Percentiles rank a stretch among this genome's conserved stretches.
Evolutionary conservation across 2,888 invertebrate genomes (phyloP).

Genomic region (Iphiclides podalirius): DNA sequence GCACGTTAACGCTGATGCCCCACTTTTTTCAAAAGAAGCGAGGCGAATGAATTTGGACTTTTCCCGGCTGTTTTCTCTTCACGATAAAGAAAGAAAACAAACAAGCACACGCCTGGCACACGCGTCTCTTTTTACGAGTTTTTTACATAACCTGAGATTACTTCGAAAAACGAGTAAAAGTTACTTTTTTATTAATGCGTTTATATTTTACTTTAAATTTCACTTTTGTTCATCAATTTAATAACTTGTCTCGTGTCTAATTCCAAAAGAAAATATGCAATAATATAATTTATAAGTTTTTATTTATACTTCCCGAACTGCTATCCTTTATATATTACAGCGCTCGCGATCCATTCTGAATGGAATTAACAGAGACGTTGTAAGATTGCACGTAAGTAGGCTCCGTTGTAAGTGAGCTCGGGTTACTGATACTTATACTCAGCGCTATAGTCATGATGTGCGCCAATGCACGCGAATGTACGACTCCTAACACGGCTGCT

Average conservation of each 20-base stretch:
- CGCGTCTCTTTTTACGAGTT: neutral
- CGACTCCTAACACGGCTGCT: no score
- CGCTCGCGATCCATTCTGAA: no score
- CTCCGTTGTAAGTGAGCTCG: constrained; percentile 7
- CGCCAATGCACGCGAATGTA: constrained; percentile 39
- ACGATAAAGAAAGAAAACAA: neutral
- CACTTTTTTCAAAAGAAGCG: constrained; percentile 17
- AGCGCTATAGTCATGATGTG: constrained; percentile 40
- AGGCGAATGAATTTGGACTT: constrained; percentile 1
- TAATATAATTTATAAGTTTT: no score
- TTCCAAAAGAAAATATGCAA: no score
- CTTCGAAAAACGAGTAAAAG: neutral
- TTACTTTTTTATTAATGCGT: no score
- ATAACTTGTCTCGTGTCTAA: no score
- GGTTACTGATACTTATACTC: constrained; percentile 13
- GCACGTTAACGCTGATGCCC: constrained; percentile 12
- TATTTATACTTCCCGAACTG: no score
- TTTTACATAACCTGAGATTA: neutral
- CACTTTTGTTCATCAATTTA: no score
- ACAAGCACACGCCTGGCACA: neutral
- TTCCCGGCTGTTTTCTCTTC: constrained; percentile 1
- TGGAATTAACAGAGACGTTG: no score
- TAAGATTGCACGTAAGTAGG: constrained; percentile 2
- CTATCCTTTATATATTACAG: no score
- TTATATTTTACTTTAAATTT: no score